Evolutionary conservation across 1,140 invertebrate species (phyloP), one percentile per base, ranked within the genome.

Genomic region (Andricus grossulariae): DNA sequence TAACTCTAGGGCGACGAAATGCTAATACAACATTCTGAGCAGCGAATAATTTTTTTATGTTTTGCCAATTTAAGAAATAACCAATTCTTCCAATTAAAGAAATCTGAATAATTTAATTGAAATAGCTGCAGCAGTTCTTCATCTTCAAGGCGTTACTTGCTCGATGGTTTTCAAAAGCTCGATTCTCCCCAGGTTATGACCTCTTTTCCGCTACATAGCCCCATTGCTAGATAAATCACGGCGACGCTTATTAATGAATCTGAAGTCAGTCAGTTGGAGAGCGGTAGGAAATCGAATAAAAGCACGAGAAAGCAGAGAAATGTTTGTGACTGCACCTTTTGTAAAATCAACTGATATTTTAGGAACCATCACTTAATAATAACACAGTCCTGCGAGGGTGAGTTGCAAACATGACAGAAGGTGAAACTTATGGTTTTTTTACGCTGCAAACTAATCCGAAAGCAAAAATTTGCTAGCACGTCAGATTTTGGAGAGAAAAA

Each of bases 241-340:
- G 60, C 32, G 60, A 66, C 60, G 60, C 60, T 66, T 66, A 66
- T 66, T 66, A 66, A 66, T 66, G 60, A 66, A 66, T 66, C 60
- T 66, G 13, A 32, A 66, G 60, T 66, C 60, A 66, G 60, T 66
- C 60, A 66, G 60, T 66, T 16, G 60, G 60, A 66, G 60, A 16
- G 32, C 21, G 15, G 32, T 16, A 66, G 60, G 32, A 39, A 66
- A 66, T 66, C 60, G 60, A 66, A 66, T 66, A 66, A 66, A 66
- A 66, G 60, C 60, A 39, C 15, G 39, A 66, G 60, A 39, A 66
- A 32, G n/a, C 32, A 39, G 16, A 32, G 39, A 66, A 21, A 21
- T 66, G 32, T 45, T 66, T 66, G 60, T 66, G 13, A 39, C 60
- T 66, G 25, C 60, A 66, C 6, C 60, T 66, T 60, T 66, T 66